Base-by-base conservation (phyloP, 1,140 invertebrate species). In the Dreissena rostriformis region DNA sequence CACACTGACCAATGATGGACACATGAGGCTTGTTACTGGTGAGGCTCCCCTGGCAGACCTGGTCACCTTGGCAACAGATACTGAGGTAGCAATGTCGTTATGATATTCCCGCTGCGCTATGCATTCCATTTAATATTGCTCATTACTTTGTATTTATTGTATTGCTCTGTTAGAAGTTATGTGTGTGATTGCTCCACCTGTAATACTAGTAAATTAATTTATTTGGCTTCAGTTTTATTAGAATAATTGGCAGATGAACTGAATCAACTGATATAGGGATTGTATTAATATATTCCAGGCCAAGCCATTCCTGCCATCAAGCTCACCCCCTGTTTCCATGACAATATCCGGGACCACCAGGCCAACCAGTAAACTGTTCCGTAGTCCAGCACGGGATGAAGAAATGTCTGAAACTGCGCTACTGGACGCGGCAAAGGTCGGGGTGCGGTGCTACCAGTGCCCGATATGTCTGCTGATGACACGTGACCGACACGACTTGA, bases 401-500 rank as follows among this genome's bases (percentile, higher is more conserved):
- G 17, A 49, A 39, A 22, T 57, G 0, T 19, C 28, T 29, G 79
- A 82, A 51, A 73, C 79, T 4, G 57, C 70, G 2, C 29, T 82
- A 4, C 49, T 82, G 11, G 68, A 82, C 66, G 71, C 71, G 8
- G 53, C 68, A 0, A 73, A 74, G 53, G 52, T 82, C 7, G 52
- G 29, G 0, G 22, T 66, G 14, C 70, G 79, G 19, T 61, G 79
- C 12, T 82, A 82, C 55, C 53, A 82, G 49, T 82, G 79, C 66
- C 71, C 61, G 14, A 51, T 70, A 61, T 82, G 79, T 67, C 12
- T 24, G 0, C 61, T 71, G 19, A 73, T 39, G 7, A 71, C 68
- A 2, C 68, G 79, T 24, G 79, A 82, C 53, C 26, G 83, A 39
- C 83, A 85, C 51, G 71, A 80, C 68, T 26, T 85, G 14, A 73